These are phyloP conservation scores for Rhinoderma darwinii DNA, from an alignment of 2,113 vertebrate genomes.

Conservation along the genomic window DNA sequence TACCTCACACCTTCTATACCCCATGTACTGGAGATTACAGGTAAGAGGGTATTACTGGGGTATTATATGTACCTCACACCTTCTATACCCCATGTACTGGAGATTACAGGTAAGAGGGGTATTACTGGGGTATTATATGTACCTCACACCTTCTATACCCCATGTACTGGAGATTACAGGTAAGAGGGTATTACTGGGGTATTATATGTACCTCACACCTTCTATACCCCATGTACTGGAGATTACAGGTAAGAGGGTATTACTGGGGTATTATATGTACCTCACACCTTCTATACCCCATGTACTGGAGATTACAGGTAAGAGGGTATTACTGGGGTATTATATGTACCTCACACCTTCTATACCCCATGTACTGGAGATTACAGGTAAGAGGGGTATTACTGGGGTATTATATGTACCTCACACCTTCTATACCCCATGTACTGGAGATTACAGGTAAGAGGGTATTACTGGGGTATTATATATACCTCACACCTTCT, in stretches of 20 bases:
- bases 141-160: too few relatives aligned
- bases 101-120: not conserved
- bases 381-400: conserved; percentile 5
- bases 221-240: not conserved
- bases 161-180: not conserved
- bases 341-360: too few relatives aligned
- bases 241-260: not conserved
- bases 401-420: too few relatives aligned
- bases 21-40: not conserved
- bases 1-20: too few relatives aligned
- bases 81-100: not conserved
- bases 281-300: too few relatives aligned
- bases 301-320: not conserved
- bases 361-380: too few relatives aligned
- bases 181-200: conserved; percentile 1
- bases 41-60: conserved; percentile 6
- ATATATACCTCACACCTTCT: too few relatives aligned
- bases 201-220: too few relatives aligned
- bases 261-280: not conserved
- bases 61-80: too few relatives aligned
- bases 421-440: not conserved
- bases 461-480: not conserved
- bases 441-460: not conserved
- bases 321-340: too few relatives aligned
- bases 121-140: too few relatives aligned